Evolutionary conservation across 2,888 invertebrate species (phyloP), one percentile per base, ranked within the genome.

Genomic region (Gerris lacustris): DNA sequence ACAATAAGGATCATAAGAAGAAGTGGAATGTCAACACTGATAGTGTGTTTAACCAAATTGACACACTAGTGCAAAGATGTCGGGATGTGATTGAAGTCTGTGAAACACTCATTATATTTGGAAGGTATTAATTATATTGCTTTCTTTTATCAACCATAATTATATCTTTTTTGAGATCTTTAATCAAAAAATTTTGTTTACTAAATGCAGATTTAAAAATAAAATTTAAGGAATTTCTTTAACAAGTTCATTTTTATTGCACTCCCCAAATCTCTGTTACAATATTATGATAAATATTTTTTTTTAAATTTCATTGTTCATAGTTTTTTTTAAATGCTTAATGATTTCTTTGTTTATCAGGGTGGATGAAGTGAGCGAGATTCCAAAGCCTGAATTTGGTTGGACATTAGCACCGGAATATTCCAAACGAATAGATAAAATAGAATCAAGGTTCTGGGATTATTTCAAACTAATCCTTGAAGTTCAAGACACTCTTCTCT

Each of bases 81-180:
- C 86, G 88, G 73, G 92, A 95, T 80, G 85, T 94, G 81, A 85
- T 93, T 67, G 91, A 94, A 81, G 88, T 95, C 18, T 94, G 93
- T 79, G 89, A 92, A 77, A 88, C 91, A 69, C 93, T 94, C 89
- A 88, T 92, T 72, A 90, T 91, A 71, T 95, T 94, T 81, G 92
- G 91, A 5, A 85, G 92, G 81, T 86, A 79, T n/a, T n/a, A 62
- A 62, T n/a, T 62, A 15, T 31, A 31, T 31, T 2, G 31, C 31
- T 31, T 31, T 31, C 31, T 31, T 31, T 31, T 31, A 31, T 31
- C 31, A 31, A 31, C 31, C 31, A 31, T 31, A 31, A 31, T 31
- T 31, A 2, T 31, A 31, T 31, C 31, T 31, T 31, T 31, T 31
- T 31, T 31, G 4, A 31, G n/a, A n/a, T n/a, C n/a, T n/a, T 31